Base-by-base conservation (phyloP, 2,888 invertebrate species). In the Drosophila affinis region DNA sequence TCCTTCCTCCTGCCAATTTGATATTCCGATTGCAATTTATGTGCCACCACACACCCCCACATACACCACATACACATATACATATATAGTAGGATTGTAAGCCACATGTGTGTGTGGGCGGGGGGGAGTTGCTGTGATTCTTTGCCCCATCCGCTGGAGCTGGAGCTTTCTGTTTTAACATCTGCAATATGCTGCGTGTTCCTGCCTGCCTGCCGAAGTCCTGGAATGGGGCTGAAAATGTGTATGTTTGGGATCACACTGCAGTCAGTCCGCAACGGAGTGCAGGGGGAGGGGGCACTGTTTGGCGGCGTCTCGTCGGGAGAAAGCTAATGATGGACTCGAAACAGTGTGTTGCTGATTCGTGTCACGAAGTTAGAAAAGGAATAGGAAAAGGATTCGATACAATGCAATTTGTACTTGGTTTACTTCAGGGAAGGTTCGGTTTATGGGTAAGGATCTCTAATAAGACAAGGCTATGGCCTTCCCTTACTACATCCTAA, bases 21-120 rank as follows among this genome's bases (percentile, higher is more conserved):
- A 88, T 83, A 83, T 83, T 83, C 83, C 88, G 83, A 83, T 83
- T 83, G 83, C 83, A 83, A 83, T 83, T 83, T 83, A 83, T 88
- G 87, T 88, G 77, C 78, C 63, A 63, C 57, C 60, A 63, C 60
- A 63, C 48, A 17, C 49, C 27, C 2, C 78, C 63, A 59, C 57
- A 18, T 53, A 61, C 48, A 17, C 55, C 57, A 72, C 64, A 62
- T 46, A 47, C 21, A 62, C 49, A 63, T 17, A 21, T 61, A 46
- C 39, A 53, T 56, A 24, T 39, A 39, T n/a, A 7, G 14, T n/a
- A 6, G 39, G 39, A 39, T 39, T 34, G 46, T 60, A 71, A 70
- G 72, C 70, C 47, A 64, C 64, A 73, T 51, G 24, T 54, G 57
- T 54, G 57, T 39, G 39, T 53, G 24, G 21, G 21, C 17, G 78